Evolutionary conservation across 1,140 invertebrate species (phyloP), one percentile per base, ranked within the genome.

Genomic region (Microplitis demolitor): DNA sequence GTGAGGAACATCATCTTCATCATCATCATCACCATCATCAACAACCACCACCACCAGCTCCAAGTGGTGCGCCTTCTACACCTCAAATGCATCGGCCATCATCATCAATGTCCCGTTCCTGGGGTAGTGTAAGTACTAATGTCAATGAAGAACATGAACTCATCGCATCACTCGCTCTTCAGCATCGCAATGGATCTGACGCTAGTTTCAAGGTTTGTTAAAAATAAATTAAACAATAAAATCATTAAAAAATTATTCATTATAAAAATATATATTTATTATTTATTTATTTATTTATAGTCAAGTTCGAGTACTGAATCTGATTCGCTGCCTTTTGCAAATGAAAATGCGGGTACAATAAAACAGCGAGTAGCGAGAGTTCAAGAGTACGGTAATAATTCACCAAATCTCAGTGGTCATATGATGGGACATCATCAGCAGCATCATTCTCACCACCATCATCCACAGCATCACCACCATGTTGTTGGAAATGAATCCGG

Each of bases 301-400:
- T 97, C 96, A 78, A 97, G 92, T 89, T 97, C 96, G 73, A 98
- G 96, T 88, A 96, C 95, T 66, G 95, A 98, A 88, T 97, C 96
- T 31, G 97, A 98, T 86, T 97, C 96, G 77, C 91, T 99, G 83
- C 97, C 97, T 51, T 99, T 99, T 88, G 97, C 98, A 72, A 99
- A 99, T 86, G 98, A 99, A 83, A 98, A 99, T 88, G 96, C 97
- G 45, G 98, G 97, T 9, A 99, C 98, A 33, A 99, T 99, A 82
- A 97, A 98, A 79, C 94, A 95, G 76, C 87, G 93, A 72, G 88
- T 89, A 3, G 86, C 83, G 3, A 84, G 90, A 67, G 88, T 85
- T 8, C 88, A 87, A 54, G 88, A 90, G 69, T 89, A 88, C 63
- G 83, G 87, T 4, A 74, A 84, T n/a, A 80, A 74, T 73, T 74